A percentile compares a stretch with the other conserved stretches of the same genome.
Evolutionary conservation across 2,888 invertebrate species (phyloP).

Genomic region (Lasioglossum leucozonium): DNA sequence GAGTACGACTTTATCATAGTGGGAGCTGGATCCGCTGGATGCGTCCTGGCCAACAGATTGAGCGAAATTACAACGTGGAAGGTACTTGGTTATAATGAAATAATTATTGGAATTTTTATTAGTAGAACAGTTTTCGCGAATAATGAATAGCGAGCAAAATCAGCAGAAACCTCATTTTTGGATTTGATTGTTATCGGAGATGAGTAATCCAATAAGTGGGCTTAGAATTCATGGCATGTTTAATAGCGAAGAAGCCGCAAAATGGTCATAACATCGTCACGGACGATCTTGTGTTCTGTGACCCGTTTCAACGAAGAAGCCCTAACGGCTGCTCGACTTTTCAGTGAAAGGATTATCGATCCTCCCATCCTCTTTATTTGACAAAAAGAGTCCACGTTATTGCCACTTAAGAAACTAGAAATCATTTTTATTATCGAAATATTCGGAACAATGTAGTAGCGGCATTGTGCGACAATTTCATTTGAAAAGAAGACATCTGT

Average conservation of each 20-base stretch:
- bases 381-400: not conserved
- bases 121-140: not conserved
- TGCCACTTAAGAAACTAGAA: not conserved
- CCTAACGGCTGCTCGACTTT: conserved; percentile 36
- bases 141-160: not conserved
- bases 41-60: conserved; percentile 85
- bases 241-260: conserved; percentile 48
- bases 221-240: conserved; percentile 26
- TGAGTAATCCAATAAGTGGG: conserved; percentile 24
- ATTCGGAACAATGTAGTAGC: not conserved
- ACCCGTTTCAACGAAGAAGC: conserved; percentile 61
- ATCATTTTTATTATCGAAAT: not conserved
- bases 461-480: not conserved
- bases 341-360: conserved; percentile 33
- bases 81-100: conserved; percentile 52
- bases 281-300: conserved; percentile 51
- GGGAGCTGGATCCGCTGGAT: conserved; percentile 87
- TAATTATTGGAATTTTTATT: not conserved
- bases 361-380: not conserved
- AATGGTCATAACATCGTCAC: conserved; percentile 44
- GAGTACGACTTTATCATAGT: conserved; percentile 86
- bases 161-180: not conserved
- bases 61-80: conserved; percentile 76
- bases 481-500: not conserved
- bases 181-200: conserved; percentile 12